A percentile compares a stretch with the other conserved stretches of the same genome.
Evolutionary conservation across 1,140 invertebrate genomes (phyloP).

Genomic region (Araneus ventricosus): DNA sequence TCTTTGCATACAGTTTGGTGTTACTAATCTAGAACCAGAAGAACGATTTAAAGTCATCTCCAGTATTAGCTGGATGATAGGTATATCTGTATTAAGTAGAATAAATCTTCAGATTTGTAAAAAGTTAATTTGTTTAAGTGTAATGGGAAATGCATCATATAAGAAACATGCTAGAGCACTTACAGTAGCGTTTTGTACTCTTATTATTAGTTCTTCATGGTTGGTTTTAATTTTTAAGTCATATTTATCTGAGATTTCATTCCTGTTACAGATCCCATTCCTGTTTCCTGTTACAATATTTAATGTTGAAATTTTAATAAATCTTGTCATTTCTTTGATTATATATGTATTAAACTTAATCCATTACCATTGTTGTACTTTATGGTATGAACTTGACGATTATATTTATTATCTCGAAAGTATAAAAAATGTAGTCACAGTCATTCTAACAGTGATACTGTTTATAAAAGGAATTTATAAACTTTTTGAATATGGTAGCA

Average conservation of each 20-base stretch:
- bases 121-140: slow-evolving; percentile 92
- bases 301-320: slow-evolving; percentile 87
- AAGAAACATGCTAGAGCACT: slow-evolving; percentile 90
- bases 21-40: slow-evolving; percentile 93
- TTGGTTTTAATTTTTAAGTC: slow-evolving; percentile 91
- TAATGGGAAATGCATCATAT: slow-evolving; percentile 90
- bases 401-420: slow-evolving; percentile 89
- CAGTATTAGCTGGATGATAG: slow-evolving; percentile 93
- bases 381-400: slow-evolving; percentile 96
- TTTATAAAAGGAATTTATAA: slow-evolving; percentile 20
- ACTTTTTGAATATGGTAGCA: slow-evolving; percentile 52
- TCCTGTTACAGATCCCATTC: slow-evolving; percentile 84
- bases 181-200: slow-evolving; percentile 89
- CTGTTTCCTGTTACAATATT: slow-evolving; percentile 93
- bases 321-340: slow-evolving; percentile 89
- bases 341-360: slow-evolving; percentile 94
- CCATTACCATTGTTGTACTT: slow-evolving; percentile 90
- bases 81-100: slow-evolving; percentile 93
- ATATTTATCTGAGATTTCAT: slow-evolving; percentile 85
- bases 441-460: slow-evolving; percentile 19
- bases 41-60: slow-evolving; percentile 92
- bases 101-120: slow-evolving; percentile 88
- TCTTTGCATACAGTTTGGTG: slow-evolving; percentile 93
- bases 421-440: slow-evolving; percentile 17
- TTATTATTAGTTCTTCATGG: slow-evolving; percentile 88